These are phyloP conservation scores for Charanyca ferruginea DNA, from an alignment of 2,888 invertebrate species.

Conservation along the genomic window DNA sequence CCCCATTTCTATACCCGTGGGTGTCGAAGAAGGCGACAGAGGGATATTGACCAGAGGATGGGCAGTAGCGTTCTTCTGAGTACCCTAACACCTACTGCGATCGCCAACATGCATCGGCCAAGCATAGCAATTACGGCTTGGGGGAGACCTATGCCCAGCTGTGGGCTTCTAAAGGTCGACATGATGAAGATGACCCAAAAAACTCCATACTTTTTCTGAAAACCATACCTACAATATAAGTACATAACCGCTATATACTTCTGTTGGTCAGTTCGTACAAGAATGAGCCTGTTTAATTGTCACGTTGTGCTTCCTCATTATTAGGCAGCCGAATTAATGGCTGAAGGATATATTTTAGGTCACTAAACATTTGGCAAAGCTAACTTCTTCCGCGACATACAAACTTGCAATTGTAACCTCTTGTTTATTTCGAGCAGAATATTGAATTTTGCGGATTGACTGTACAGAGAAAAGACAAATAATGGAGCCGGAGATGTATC, in stretches of 20 bases:
- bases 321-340: constrained; percentile 28
- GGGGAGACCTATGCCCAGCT: too few species aligned
- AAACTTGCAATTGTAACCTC: constrained; percentile 11
- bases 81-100: too few species aligned
- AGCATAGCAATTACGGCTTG: too few species aligned
- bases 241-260: constrained; percentile 29
- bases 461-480: too few species aligned
- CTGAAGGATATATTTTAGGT: constrained; percentile 49
- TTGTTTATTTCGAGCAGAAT: constrained; percentile 12
- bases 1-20: too few species aligned
- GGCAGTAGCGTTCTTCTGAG: too few species aligned
- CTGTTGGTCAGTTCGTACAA: constrained; percentile 64
- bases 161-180: too few species aligned
- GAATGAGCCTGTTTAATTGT: constrained; percentile 71
- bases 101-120: too few species aligned
- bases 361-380: constrained; percentile 48
- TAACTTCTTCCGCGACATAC: constrained; percentile 39
- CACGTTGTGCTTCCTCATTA: constrained; percentile 55
- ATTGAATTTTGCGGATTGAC: not conserved
- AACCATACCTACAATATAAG: constrained; percentile 39
- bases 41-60: too few species aligned
- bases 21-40: too few species aligned
- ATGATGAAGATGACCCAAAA: too few species aligned
- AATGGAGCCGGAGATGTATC: too few species aligned
- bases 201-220: constrained; percentile 13